phyloP scores from a whole-genome alignment of 2,888 invertebrate genomes.

The Mythimna loreyi region DNA sequence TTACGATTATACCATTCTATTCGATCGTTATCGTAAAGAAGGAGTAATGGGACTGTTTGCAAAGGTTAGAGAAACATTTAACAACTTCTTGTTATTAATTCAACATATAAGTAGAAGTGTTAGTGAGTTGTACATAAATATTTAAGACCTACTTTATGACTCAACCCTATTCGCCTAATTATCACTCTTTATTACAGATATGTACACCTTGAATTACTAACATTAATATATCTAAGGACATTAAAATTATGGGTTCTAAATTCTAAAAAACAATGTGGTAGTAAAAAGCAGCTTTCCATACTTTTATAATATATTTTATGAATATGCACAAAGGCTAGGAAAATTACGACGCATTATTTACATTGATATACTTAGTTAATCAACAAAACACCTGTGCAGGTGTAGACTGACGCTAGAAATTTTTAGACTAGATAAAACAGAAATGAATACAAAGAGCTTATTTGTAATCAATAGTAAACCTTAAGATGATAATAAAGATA shows the following conservation, averaged over 20 bases:
- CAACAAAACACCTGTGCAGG: slow-evolving; percentile 47
- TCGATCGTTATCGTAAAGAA: slow-evolving; percentile 71
- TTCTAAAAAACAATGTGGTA: slow-evolving; percentile 10
- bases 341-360: slow-evolving; percentile 62
- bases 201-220: slow-evolving; percentile 29
- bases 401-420: slow-evolving; percentile 42
- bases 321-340: slow-evolving; percentile 34
- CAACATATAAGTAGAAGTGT: slow-evolving; percentile 50
- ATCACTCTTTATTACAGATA: slow-evolving; percentile 45
- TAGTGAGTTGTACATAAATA: slow-evolving; percentile 44
- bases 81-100: slow-evolving; percentile 57
- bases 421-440: slow-evolving; percentile 39
- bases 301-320: slow-evolving; percentile 35
- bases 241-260: slow-evolving; percentile 35
- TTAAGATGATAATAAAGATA: slow-evolving; percentile 15
- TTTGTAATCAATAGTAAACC: slow-evolving; percentile 28
- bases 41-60: slow-evolving; percentile 67
- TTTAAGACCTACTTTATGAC: slow-evolving; percentile 45
- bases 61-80: slow-evolving; percentile 71
- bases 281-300: slow-evolving; percentile 20
- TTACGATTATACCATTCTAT: slow-evolving; percentile 66
- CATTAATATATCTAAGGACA: slow-evolving; percentile 31
- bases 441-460: slow-evolving; percentile 17
- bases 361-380: slow-evolving; percentile 52
- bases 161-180: slow-evolving; percentile 43